phyloP scores from a whole-genome alignment of 2,797 vertebrate species.

The Macroramphosus scolopax region DNA sequence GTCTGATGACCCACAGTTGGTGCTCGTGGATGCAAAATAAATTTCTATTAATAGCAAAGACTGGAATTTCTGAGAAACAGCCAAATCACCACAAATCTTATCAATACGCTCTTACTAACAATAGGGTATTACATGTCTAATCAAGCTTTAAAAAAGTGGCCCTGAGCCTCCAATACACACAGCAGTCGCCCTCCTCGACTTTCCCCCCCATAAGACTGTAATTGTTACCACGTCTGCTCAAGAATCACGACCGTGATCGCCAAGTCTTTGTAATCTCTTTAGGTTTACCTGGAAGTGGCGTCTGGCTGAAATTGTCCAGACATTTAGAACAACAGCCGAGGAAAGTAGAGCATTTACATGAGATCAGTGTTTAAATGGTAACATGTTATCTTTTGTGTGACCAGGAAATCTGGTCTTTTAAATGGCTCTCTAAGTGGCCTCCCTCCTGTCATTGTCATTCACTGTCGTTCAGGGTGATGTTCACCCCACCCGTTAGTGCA shows the following conservation, averaged over 20 bases:
- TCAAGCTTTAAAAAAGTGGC: slow-evolving; percentile 32
- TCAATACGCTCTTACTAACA: slow-evolving; percentile 26
- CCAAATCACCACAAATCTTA: slow-evolving; percentile 30
- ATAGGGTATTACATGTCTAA: slow-evolving; percentile 35
- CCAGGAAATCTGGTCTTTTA: slow-evolving; percentile 48
- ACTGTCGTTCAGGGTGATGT: slow-evolving; percentile 26
- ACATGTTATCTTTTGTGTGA: slow-evolving; percentile 53
- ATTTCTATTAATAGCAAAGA: no score
- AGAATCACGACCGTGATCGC: slow-evolving; percentile 35
- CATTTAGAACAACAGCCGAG: slow-evolving; percentile 29
- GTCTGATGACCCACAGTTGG: no score
- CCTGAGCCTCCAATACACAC: slow-evolving; percentile 41
- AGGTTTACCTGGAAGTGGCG: slow-evolving; percentile 57
- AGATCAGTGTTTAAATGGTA: slow-evolving; percentile 45
- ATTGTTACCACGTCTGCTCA: slow-evolving; percentile 44
- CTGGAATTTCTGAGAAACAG: slow-evolving; percentile 14
- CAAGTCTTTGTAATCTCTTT: slow-evolving; percentile 19
- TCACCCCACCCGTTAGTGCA: slow-evolving; percentile 23
- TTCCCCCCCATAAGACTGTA: slow-evolving; percentile 22
- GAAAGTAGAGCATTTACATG: slow-evolving; percentile 47
- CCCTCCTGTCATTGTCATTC: slow-evolving; percentile 36
- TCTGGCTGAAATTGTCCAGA: slow-evolving; percentile 31
- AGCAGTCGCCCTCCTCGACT: neutral
- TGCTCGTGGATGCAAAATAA: no score
- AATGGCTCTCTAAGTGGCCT: slow-evolving; percentile 5